These are phyloP conservation scores for Trypoxylon attenuatum DNA, from an alignment of 2,888 invertebrate species.

Conservation along the genomic window DNA sequence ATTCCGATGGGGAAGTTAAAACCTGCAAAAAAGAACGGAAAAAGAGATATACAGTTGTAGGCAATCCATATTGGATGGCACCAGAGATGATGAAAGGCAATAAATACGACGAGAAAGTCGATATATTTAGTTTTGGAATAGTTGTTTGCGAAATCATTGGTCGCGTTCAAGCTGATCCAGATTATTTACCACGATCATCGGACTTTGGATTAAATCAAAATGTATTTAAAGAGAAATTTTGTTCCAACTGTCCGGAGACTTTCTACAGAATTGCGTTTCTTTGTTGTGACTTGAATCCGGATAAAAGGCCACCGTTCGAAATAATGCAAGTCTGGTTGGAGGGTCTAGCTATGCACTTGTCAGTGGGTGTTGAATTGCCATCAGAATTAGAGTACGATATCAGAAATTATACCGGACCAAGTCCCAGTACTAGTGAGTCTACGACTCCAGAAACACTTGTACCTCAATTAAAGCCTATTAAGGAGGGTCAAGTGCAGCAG, in stretches of 20 bases:
- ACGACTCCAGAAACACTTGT: constrained; percentile 78
- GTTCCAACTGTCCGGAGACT: constrained; percentile 87
- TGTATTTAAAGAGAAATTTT: constrained; percentile 91
- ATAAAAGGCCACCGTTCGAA: constrained; percentile 93
- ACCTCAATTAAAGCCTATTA: constrained; percentile 77
- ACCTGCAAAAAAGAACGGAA: constrained; percentile 82
- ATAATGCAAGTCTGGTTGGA: constrained; percentile 93
- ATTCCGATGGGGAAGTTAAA: constrained; percentile 74
- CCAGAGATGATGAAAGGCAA: constrained; percentile 99
- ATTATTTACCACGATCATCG: constrained; percentile 90
- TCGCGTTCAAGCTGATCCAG: constrained; percentile 95
- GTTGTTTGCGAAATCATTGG: constrained; percentile 97
- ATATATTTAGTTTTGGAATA: constrained; percentile 96
- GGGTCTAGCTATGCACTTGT: constrained; percentile 84
- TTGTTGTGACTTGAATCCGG: constrained; percentile 93
- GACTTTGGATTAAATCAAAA: constrained; percentile 95
- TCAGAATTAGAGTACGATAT: constrained; percentile 85
- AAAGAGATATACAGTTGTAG: constrained; percentile 95
- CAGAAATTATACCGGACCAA: constrained; percentile 80
- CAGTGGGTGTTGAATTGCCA: constrained; percentile 80
- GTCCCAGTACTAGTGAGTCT: constrained; percentile 79
- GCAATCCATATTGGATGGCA: constrained; percentile 99
- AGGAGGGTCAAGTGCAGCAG: constrained; percentile 75
- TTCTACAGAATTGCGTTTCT: constrained; percentile 92
- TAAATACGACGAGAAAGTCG: constrained; percentile 96